Evolutionary conservation across 1,140 invertebrate genomes (phyloP), one percentile per base, ranked within the genome.

Genomic region (Drosophila mauritiana): DNA sequence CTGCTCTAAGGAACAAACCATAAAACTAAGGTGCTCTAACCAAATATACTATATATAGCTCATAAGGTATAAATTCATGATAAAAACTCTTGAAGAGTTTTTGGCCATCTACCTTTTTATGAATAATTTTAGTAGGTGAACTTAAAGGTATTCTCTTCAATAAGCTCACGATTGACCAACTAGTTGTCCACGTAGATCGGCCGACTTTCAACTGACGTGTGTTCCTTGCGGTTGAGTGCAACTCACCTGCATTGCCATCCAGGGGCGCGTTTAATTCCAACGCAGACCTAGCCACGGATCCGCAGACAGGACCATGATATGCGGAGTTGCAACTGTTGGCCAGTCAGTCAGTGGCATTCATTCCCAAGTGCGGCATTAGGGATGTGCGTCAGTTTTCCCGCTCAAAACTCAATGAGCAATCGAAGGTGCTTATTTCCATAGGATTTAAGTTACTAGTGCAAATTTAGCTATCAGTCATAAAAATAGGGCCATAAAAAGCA

Each of bases 201-300:
- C 31, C 39, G 15, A 55, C 27, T 17, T 65, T 65, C 27, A 78
- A 49, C 67, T 63, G 68, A 82, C 64, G 64, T 55, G 48, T 74
- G 73, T 52, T 70, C 46, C 68, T 80, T 88, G 84, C 58, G 73
- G 77, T 72, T 67, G 84, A 77, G 53, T 82, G 74, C 78, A 75
- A 62, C 65, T 57, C 54, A 63, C 67, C 59, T 70, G 62, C 61
- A 75, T 45, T 55, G 65, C 62, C 20, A 49, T 8, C 31, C 64
- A 70, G 53, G 27, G 69, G 65, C 25, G 36, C 68, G 82, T 72
- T 78, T 75, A 61, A 64, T 49, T 64, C 59, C 63, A 48, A 74
- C 78, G 53, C 65, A 68, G 51, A 45, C 59, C 36, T 17, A 63
- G 54, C 53, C 62, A 39, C 53, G 51, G n/a, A 67, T 45, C 43